Conservation (phyloP, 1,140 invertebrate species). For the Carcinoscorpius rotundicauda region DNA sequence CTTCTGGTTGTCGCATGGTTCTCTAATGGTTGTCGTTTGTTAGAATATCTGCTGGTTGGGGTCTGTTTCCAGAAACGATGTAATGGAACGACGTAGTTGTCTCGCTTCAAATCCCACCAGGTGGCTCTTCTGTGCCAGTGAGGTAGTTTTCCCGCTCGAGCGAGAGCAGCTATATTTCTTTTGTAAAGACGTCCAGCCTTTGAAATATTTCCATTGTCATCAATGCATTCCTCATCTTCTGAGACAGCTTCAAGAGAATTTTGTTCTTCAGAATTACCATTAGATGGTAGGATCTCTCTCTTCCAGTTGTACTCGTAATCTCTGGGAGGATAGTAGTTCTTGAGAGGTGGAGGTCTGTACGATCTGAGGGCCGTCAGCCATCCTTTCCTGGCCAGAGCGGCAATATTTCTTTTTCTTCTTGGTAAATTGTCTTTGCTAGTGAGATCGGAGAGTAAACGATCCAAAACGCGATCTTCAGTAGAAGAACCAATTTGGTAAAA, state of each 20-base stretch:
- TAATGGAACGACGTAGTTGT: background rate
- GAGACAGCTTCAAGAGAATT: no score
- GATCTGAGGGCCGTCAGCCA: background rate
- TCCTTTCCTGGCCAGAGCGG: background rate
- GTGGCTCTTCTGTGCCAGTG: background rate
- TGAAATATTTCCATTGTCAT: no score
- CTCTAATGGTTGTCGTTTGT: no score
- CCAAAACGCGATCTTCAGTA: background rate
- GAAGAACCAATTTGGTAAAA: background rate
- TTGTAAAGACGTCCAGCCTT: background rate
- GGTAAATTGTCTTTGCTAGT: background rate
- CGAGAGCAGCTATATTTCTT: background rate
- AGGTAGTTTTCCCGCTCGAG: background rate
- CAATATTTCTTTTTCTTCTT: background rate
- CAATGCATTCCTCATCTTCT: no score
- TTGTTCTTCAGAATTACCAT: no score
- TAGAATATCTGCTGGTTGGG: no score
- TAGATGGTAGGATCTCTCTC: no score
- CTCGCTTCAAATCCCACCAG: background rate
- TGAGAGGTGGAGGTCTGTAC: background rate
- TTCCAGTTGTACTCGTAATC: no score
- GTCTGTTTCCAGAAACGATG: no score
- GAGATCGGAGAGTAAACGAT: background rate
- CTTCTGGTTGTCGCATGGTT: no score
- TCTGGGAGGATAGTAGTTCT: no score